phyloP scores from a whole-genome alignment of 2,888 invertebrate species.

The Hyposoter dolosus region DNA sequence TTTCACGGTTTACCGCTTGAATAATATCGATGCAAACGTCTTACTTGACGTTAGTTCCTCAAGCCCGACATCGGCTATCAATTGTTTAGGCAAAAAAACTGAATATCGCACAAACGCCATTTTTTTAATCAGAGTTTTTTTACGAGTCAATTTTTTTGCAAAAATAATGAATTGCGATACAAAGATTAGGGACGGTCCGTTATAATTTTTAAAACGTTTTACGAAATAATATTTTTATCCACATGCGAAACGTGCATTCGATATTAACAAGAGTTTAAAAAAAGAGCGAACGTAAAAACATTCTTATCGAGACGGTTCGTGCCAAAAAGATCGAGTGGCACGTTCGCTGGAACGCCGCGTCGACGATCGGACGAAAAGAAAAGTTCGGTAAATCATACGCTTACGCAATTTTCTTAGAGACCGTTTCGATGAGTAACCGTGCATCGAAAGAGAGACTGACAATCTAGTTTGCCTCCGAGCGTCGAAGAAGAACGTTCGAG shows the following conservation, averaged over 20 bases:
- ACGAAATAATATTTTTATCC: not conserved
- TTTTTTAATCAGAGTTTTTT: slow-evolving; percentile 4
- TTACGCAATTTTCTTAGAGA: slow-evolving; percentile 61
- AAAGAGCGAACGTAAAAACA: slow-evolving; percentile 20
- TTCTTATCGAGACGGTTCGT: slow-evolving; percentile 33
- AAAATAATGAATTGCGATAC: not conserved
- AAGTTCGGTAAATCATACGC: slow-evolving; percentile 54
- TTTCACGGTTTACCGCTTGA: not conserved
- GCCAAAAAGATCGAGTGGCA: slow-evolving; percentile 49
- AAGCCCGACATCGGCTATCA: slow-evolving; percentile 23
- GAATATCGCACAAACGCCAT: slow-evolving; percentile 10
- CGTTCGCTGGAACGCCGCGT: slow-evolving; percentile 31
- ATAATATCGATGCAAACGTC: not conserved
- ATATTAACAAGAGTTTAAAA: not conserved
- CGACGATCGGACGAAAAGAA: slow-evolving; percentile 31
- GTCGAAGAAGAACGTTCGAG: slow-evolving; percentile 29
- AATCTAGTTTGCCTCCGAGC: slow-evolving; percentile 55
- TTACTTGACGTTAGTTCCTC: not conserved
- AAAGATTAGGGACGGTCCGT: not conserved
- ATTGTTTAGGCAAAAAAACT: slow-evolving; percentile 17
- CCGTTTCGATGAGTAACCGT: slow-evolving; percentile 59
- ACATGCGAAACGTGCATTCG: not conserved
- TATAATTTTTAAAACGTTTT: not conserved
- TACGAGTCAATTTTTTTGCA: slow-evolving; percentile 6
- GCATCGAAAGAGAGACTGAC: slow-evolving; percentile 37